These are phyloP conservation scores for Triplophysa tibetana DNA, from an alignment of 2,113 vertebrate genomes.

Conservation along the genomic window DNA sequence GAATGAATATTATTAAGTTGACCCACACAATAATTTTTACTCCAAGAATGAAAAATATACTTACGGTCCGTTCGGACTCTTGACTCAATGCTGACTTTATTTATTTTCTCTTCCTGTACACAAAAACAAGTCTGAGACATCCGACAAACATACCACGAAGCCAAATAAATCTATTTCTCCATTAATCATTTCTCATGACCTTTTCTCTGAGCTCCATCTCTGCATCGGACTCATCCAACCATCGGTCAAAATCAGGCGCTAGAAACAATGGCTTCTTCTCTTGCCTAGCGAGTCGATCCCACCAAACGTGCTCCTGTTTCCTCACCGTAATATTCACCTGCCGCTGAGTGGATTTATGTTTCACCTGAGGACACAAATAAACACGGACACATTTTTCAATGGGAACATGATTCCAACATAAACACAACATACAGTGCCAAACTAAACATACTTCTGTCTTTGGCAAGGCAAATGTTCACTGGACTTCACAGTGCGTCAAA, in stretches of 20 bases:
- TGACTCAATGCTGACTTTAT: conserved; percentile 80
- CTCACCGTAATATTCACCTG: conserved; percentile 87
- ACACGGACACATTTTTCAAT: not conserved
- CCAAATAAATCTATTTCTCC: not conserved
- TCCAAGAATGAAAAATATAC: conserved; percentile 52
- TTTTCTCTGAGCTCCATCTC: conserved; percentile 92
- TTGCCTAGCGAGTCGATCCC: conserved; percentile 85
- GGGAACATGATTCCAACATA: not conserved
- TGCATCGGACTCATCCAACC: conserved; percentile 94
- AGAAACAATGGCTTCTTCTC: conserved; percentile 89
- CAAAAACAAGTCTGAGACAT: conserved; percentile 38
- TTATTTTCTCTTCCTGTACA: conserved; percentile 87
- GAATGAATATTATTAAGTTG: not conserved
- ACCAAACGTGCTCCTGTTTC: conserved; percentile 87
- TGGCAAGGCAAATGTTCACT: not conserved
- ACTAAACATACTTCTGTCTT: not conserved
- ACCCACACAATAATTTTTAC: not conserved
- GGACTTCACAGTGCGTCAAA: not conserved
- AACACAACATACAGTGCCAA: not conserved
- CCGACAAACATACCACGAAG: not conserved
- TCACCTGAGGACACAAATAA: conserved; percentile 66
- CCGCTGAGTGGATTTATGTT: conserved; percentile 84
- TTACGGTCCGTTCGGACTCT: conserved; percentile 84
- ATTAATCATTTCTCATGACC: conserved; percentile 63
- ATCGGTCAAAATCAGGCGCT: conserved; percentile 92